Evolutionary conservation across 1,140 invertebrate species (phyloP).

Genomic region (Nylanderia fulva): DNA sequence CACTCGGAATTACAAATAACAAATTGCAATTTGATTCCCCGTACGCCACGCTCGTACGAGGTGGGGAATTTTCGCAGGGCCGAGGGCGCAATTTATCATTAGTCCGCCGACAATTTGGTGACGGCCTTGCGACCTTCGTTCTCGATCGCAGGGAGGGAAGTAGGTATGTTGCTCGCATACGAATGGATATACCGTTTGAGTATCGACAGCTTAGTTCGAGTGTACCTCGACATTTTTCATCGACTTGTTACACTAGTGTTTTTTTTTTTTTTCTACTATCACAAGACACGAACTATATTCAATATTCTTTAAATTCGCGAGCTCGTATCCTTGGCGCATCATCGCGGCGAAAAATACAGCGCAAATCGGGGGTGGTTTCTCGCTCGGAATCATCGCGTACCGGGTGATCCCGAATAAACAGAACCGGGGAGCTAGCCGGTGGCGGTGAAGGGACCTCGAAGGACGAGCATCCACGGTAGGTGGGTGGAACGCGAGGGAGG

Average conservation of each 20-base stretch:
- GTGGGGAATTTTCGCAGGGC: slow-evolving; percentile 64
- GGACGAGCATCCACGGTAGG: slow-evolving; percentile 36
- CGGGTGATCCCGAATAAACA: slow-evolving; percentile 74
- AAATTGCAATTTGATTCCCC: slow-evolving; percentile 86
- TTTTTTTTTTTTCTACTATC: not conserved
- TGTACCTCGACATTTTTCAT: no score
- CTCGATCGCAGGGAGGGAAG: slow-evolving; percentile 62
- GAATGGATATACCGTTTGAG: not conserved
- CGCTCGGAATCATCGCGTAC: slow-evolving; percentile 52
- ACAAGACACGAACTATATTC: not conserved
- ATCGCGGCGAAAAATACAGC: slow-evolving; percentile 18
- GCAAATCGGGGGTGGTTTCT: not conserved
- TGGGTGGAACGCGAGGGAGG: slow-evolving; percentile 66
- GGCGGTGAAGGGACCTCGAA: slow-evolving; percentile 68
- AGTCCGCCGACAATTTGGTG: slow-evolving; percentile 84
- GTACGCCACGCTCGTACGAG: slow-evolving; percentile 62
- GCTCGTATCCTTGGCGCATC: slow-evolving; percentile 53
- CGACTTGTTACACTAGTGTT: slow-evolving; percentile 20
- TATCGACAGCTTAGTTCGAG: slow-evolving; percentile 1
- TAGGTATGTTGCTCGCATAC: slow-evolving; percentile 1
- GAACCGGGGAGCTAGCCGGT: slow-evolving; percentile 32
- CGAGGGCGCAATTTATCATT: slow-evolving; percentile 85
- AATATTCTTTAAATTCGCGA: slow-evolving; percentile 1
- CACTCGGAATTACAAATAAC: slow-evolving; percentile 87
- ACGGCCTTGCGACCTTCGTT: slow-evolving; percentile 75